Evolutionary conservation across 2,797 vertebrate genomes (phyloP).

Genomic region (Pygocentrus nattereri): DNA sequence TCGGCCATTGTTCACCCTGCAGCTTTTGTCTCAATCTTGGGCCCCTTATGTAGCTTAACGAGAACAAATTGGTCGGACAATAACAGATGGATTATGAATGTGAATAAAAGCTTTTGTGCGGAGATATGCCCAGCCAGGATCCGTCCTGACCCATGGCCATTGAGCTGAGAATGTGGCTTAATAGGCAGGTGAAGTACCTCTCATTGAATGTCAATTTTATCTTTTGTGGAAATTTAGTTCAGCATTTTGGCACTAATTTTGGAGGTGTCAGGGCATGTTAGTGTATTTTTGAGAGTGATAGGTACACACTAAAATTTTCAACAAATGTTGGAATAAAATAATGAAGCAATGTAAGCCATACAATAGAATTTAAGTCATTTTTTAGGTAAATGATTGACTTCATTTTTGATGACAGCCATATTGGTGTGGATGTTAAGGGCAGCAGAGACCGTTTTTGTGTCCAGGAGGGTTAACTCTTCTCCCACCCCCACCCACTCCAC

Average conservation of each 20-base stretch:
- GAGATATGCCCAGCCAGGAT: constrained; percentile 78
- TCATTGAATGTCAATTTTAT: constrained; percentile 81
- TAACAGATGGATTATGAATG: constrained; percentile 87
- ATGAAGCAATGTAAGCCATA: neutral
- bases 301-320: neutral
- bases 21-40: constrained; percentile 89
- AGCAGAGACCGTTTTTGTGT: constrained; percentile 35
- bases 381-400: constrained; percentile 4
- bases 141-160: constrained; percentile 81
- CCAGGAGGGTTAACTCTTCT: constrained; percentile 52
- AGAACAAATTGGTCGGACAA: constrained; percentile 92
- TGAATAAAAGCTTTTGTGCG: constrained; percentile 83
- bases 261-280: neutral
- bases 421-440: constrained; percentile 39
- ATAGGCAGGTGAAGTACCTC: constrained; percentile 85
- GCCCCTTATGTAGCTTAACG: constrained; percentile 92
- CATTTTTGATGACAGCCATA: constrained; percentile 10
- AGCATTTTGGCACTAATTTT: constrained; percentile 15
- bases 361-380: neutral
- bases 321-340: neutral
- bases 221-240: constrained; percentile 53
- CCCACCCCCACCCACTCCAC: constrained; percentile 54
- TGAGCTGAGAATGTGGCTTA: constrained; percentile 79
- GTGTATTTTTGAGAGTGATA: constrained; percentile 6
- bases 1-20: constrained; percentile 82